Percentiles rank a stretch among this genome's conserved stretches.
phyloP scores from a whole-genome alignment of 2,113 vertebrate species.

The Syrmaticus mikado region DNA sequence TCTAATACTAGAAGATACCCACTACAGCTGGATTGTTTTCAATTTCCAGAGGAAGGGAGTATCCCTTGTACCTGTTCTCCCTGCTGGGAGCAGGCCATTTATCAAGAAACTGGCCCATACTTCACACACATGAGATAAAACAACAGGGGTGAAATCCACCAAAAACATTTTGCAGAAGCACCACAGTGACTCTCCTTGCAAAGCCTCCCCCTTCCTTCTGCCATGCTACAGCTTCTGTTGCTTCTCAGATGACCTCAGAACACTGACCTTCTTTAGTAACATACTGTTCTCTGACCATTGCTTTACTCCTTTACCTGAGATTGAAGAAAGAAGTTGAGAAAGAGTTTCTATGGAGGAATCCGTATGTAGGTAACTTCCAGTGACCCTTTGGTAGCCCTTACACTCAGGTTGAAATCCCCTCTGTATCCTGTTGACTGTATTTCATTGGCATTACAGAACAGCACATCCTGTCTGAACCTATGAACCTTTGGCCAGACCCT shows the following conservation, averaged over 20 bases:
- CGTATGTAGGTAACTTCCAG: background rate
- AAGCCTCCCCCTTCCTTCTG: background rate
- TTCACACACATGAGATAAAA: background rate
- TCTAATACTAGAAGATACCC: background rate
- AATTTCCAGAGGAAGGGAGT: background rate
- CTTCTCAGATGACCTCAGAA: background rate
- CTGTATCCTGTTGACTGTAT: conserved; percentile 52
- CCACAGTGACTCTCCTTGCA: background rate
- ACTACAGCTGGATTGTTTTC: background rate
- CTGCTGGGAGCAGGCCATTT: background rate
- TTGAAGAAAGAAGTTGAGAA: background rate
- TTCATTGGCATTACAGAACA: conserved; percentile 19
- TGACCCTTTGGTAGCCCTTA: conserved; percentile 32
- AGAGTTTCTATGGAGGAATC: background rate
- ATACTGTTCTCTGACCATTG: background rate
- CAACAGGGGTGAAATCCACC: background rate
- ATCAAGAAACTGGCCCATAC: background rate
- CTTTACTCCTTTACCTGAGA: background rate
- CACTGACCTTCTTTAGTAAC: background rate
- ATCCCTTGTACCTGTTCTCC: background rate
- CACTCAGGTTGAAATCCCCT: background rate
- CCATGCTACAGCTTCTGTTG: background rate
- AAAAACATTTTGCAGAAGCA: background rate
- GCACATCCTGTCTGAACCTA: conserved; percentile 49
- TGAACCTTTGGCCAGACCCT: conserved; percentile 25